Base-by-base conservation (phyloP, 1,140 invertebrate species). In the Anadara kagoshimensis region DNA sequence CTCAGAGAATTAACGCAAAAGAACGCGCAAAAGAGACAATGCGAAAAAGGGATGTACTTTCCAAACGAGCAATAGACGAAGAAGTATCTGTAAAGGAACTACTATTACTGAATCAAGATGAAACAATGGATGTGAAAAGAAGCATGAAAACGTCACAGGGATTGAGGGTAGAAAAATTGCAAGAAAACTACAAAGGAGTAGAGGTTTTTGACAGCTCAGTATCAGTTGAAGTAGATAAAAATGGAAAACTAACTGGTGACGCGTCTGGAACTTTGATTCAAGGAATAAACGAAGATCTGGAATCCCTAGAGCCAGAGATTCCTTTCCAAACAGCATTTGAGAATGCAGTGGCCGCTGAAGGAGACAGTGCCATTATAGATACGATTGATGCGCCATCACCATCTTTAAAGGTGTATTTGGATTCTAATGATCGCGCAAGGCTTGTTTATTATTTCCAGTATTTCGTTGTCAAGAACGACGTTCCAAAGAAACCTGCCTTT, bases 161-260 rank as follows among this genome's bases (percentile, higher is more conserved):
- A 10, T 73, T 76, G 18, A 57, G 41, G 4, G 22, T 76, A 10
- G 54, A 59, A 14, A 44, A 61, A 26, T 73, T 73, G 36, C 68
- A 63, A 8, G 79, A 81, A 68, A 77, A 54, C 0, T 81, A 58
- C 49, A 69, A 73, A 54, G 77, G 75, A 16, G 53, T 73, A 24
- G 69, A 69, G 16, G 65, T 75, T 14, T 69, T 63, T 20, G 72
- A 64, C 41, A 59, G 54, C 5, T 59, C 36, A 14, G 62, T 68
- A 3, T 44, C 74, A 2, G 62, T 66, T 7, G 75, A 71, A 43
- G 62, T 29, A n/a, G 75, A 71, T 26, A 63, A 29, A 14, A 54
- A 36, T 26, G 61, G 59, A 24, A 45, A 14, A 16, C 78, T 53
- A 36, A 73, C 75, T 10, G 69, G 73, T 20, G 67, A 74, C 18